Base-by-base conservation (phyloP, 2,113 vertebrate species). In the Elephantulus edwardii region DNA sequence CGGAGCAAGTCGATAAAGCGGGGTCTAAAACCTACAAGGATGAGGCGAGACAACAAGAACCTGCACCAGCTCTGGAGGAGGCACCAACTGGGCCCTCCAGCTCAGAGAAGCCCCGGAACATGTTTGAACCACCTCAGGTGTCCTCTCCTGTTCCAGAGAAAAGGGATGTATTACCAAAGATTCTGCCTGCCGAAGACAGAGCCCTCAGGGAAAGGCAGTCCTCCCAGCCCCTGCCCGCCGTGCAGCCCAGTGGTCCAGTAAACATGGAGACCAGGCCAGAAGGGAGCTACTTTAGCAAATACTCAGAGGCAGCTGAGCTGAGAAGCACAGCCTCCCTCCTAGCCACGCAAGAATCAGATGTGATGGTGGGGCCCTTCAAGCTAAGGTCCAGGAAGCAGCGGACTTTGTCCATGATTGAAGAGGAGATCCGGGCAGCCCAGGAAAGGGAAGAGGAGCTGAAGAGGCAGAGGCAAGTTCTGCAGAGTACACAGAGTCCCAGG, bases 341-440 rank as follows among this genome's bases (percentile, higher is more conserved):
- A 2, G 98, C 98, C 88, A 97, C 96, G 0, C 98, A 99, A 22
- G 98, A 99, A 70, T 92, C 95, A 0, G 99, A 99, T 84, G 97
- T 98, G 81, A 98, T 97, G 0, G 95, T 98, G 0, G 99, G 99
- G 2, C 99, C 99, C 5, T 99, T 99, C 97, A 99, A 98, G 95
- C 97, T 99, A 91, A 98, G 99, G 86, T 99, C 99, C 0, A 98
- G 98, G 95, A 99, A 99, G 96, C 99, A 99, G 97, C 96, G 98
- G 92, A 99, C 99, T 87, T 97, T 99, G 94, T 99, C 99, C 0
- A 99, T 99, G 99, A 99, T 99, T 1, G 99, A 99, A 92, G 99
- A 99, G 96, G 99, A 99, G 97, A 99, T 99, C 96, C 98, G 99
- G 88, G 99, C 99, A 3, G 99, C 99, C 83, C 99, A 99, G 97